phyloP scores from a whole-genome alignment of 1,140 invertebrate genomes.

The Lucilia sericata region DNA sequence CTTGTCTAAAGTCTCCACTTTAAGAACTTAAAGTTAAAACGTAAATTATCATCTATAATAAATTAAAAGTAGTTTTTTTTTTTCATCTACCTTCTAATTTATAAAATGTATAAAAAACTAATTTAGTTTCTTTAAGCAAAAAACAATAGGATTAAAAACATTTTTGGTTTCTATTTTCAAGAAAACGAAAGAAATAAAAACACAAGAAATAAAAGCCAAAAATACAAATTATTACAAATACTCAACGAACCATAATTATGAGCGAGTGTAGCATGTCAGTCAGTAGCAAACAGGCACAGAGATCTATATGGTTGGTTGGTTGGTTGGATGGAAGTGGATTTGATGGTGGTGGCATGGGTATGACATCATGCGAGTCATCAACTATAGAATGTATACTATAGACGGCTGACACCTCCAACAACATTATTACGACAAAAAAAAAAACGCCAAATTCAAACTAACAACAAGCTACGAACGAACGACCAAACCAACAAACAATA shows the following conservation, averaged over 20 bases:
- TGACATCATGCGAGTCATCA: constrained; percentile 38
- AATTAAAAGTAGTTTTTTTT: background rate
- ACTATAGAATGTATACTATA: background rate
- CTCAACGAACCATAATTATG: background rate
- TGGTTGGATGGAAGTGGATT: no score
- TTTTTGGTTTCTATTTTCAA: no score
- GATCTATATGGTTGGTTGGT: no score
- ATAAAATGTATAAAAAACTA: background rate
- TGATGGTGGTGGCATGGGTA: background rate
- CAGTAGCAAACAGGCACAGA: background rate
- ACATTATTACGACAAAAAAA: background rate
- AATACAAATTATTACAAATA: no score
- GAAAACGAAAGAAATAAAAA: no score
- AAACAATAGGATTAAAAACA: background rate
- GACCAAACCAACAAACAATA: constrained; percentile 1
- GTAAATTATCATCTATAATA: no score
- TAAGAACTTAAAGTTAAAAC: no score
- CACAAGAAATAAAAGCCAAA: background rate
- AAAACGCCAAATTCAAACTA: background rate
- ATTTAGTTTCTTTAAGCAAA: background rate
- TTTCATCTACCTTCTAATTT: background rate
- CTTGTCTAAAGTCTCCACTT: no score
- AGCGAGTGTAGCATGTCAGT: background rate
- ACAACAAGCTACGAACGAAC: background rate
- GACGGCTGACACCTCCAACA: constrained; percentile 25